These are phyloP conservation scores for Drosophila cognata DNA, from an alignment of 2,888 invertebrate genomes.

Conservation along the genomic window DNA sequence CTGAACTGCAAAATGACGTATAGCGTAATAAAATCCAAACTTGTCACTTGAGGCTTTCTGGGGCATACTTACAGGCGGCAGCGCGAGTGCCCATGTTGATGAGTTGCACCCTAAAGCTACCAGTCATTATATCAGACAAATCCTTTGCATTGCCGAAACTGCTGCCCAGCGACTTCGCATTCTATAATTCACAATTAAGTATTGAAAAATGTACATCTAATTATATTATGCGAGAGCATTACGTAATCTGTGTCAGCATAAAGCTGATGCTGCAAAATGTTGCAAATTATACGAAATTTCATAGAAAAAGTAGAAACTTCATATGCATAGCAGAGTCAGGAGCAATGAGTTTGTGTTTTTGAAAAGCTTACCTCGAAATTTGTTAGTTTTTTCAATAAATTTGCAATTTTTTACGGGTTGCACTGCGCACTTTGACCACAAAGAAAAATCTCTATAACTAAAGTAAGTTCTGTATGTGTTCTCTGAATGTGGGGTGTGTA, in stretches of 20 bases:
- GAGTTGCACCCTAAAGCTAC: constrained; percentile 89
- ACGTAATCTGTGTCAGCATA: constrained; percentile 36
- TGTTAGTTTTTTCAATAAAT: constrained; percentile 84
- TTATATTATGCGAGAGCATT: constrained; percentile 16
- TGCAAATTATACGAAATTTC: constrained; percentile 6
- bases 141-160: constrained; percentile 84
- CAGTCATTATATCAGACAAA: constrained; percentile 87
- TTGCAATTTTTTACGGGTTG: constrained; percentile 84
- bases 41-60: constrained; percentile 57
- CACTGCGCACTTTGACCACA: constrained; percentile 70
- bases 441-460: constrained; percentile 80
- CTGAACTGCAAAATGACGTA: constrained; percentile 90
- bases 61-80: constrained; percentile 93
- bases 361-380: constrained; percentile 82
- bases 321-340: constrained; percentile 1
- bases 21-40: neutral
- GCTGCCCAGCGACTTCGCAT: constrained; percentile 84
- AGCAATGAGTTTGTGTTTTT: constrained; percentile 2
- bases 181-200: constrained; percentile 45
- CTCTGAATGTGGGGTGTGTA: constrained; percentile 54
- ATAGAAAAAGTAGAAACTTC: constrained; percentile 13
- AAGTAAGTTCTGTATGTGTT: constrained; percentile 53
- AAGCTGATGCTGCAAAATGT: constrained; percentile 36
- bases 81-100: constrained; percentile 96
- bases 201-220: neutral